These are phyloP conservation scores for Fukomys damarensis DNA, from an alignment of 2,113 vertebrate genomes.

Conservation along the genomic window DNA sequence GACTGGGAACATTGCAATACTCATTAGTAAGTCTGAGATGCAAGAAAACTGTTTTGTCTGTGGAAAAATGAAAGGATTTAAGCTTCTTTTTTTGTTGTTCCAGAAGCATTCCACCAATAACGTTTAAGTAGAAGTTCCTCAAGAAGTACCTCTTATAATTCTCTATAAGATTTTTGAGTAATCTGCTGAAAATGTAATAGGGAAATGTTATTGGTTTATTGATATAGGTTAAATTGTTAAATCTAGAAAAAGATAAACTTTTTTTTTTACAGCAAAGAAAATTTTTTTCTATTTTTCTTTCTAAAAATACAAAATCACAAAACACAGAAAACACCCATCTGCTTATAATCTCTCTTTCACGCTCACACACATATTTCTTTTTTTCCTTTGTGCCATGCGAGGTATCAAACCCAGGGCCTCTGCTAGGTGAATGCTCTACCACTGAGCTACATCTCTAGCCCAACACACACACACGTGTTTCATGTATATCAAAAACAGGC, in stretches of 20 bases:
- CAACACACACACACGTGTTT: too few relatives aligned
- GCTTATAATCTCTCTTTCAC: not conserved
- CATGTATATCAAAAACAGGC: not conserved
- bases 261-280: not conserved
- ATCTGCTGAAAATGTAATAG: not conserved
- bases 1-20: not conserved
- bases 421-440: not conserved
- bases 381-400: too few relatives aligned
- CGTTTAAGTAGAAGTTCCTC: not conserved
- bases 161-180: not conserved
- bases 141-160: not conserved
- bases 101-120: not conserved
- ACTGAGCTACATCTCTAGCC: not conserved
- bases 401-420: not conserved
- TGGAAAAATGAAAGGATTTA: not conserved
- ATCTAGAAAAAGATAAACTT: not conserved
- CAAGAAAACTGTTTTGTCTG: not conserved
- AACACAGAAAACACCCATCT: not conserved
- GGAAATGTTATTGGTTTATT: not conserved
- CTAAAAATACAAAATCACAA: not conserved
- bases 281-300: not conserved
- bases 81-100: not conserved
- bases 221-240: not conserved
- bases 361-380: not conserved
- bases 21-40: not conserved